Evolutionary conservation across 2,113 vertebrate genomes (phyloP).

Genomic region (Mellivora capensis): DNA sequence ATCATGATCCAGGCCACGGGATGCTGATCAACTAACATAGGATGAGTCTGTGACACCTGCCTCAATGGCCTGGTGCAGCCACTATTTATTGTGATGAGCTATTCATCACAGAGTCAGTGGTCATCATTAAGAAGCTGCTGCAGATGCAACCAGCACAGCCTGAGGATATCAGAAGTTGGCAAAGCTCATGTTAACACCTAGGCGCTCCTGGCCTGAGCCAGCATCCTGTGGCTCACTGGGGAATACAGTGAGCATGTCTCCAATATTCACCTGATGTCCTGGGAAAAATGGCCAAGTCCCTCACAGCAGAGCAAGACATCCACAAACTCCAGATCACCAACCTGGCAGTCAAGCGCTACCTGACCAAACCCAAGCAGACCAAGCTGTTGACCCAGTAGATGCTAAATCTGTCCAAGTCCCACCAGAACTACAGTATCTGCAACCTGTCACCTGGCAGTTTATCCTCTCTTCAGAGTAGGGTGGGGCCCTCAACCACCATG

Average conservation of each 20-base stretch:
- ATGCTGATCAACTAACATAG: constrained; percentile 93
- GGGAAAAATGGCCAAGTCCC: constrained; percentile 96
- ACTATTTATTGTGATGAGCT: constrained; percentile 93
- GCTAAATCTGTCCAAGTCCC: constrained; percentile 93
- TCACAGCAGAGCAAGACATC: constrained; percentile 94
- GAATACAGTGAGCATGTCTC: constrained; percentile 95
- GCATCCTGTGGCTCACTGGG: constrained; percentile 94
- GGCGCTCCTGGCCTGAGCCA: constrained; percentile 94
- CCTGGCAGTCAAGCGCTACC: constrained; percentile 93
- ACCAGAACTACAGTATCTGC: constrained; percentile 94
- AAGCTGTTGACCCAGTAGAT: constrained; percentile 95
- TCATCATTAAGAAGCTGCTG: constrained; percentile 95
- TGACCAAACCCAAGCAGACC: constrained; percentile 93
- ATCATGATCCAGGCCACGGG: constrained; percentile 94
- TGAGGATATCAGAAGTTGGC: constrained; percentile 96
- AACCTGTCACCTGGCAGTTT: constrained; percentile 94
- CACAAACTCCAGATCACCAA: constrained; percentile 96
- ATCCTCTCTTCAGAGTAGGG: constrained; percentile 93
- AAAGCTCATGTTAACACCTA: constrained; percentile 96
- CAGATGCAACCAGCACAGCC: constrained; percentile 95
- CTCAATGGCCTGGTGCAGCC: constrained; percentile 94
- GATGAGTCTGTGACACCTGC: constrained; percentile 93
- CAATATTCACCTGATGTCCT: constrained; percentile 93
- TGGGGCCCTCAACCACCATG: constrained; percentile 91
- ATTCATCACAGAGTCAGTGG: constrained; percentile 93